Evolutionary conservation across 2,888 invertebrate genomes (phyloP), one percentile per base, ranked within the genome.

Genomic region (Erebia ligea): DNA sequence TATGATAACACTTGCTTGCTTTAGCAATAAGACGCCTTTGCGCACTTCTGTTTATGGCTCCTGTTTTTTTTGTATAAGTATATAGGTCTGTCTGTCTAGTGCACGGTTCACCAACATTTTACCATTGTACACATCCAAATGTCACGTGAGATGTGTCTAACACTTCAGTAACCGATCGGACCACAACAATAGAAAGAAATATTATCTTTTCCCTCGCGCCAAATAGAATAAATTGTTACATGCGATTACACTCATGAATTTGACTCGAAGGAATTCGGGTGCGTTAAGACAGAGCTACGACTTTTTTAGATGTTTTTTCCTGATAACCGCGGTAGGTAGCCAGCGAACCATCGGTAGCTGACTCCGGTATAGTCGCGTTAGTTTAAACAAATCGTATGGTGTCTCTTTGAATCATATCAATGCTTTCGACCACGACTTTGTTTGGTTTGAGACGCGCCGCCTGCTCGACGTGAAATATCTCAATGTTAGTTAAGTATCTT

Each of bases 271-370:
- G 93, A 92, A 93, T 93, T 89, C 82, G 84, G 83, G 87, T 90
- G 85, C 84, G 84, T 84, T 85, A 82, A 87, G 84, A 88, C 86
- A 86, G 86, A 86, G 82, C 82, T 85, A 86, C 83, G 81, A 78
- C 83, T 87, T 89, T 90, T 91, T 89, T 86, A 79, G 82, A 82
- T 82, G 84, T 81, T 81, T 67, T 67, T 48, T 50, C 52, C 40
- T 70, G 58, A 79, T 82, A 81, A 81, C 89, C 86, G 90, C 91
- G 92, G 92, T 91, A 92, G 92, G 92, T 92, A 89, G 81, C 86
- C 90, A 92, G 91, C 92, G 84, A 92, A 90, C 92, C 91, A 92
- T 88, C 93, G 91, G 93, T 92, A 92, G 93, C 93, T 87, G 88
- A 85, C 85, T 89, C 86, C 84, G 82, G 85, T 84, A 87, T 89